phyloP scores from a whole-genome alignment of 2,113 vertebrate genomes.

The Semicossyphus pulcher region DNA sequence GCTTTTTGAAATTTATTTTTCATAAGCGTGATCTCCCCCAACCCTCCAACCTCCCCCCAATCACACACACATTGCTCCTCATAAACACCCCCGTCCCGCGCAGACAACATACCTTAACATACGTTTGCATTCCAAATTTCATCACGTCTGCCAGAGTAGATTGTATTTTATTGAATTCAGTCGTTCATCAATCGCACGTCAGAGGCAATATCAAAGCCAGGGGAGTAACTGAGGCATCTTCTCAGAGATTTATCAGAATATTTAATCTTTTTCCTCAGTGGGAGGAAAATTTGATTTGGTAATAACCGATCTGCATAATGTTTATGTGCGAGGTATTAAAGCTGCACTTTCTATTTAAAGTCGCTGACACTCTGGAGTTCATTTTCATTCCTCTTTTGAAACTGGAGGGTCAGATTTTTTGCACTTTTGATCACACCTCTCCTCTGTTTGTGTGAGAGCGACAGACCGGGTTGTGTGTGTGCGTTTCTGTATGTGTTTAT shows the following conservation, averaged over 20 bases:
- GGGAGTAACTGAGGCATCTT: conserved; percentile 46
- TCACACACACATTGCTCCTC: conserved; percentile 25
- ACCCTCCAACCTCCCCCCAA: background rate
- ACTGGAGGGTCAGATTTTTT: background rate
- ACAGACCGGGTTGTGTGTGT: background rate
- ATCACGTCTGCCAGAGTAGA: conserved; percentile 42
- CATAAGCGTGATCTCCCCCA: conserved; percentile 69
- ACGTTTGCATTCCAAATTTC: conserved; percentile 71
- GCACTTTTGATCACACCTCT: conserved; percentile 18
- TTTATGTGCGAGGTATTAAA: conserved; percentile 44
- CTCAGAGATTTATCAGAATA: conserved; percentile 34
- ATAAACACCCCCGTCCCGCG: background rate
- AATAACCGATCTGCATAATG: conserved; percentile 55
- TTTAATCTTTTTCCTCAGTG: conserved; percentile 36
- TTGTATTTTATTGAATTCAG: conserved; percentile 62
- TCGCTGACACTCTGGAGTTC: background rate
- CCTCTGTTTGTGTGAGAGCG: background rate
- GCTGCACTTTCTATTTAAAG: conserved; percentile 5
- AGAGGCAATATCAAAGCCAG: conserved; percentile 58
- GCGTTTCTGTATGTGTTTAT: conserved; percentile 3
- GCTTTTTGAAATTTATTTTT: conserved; percentile 86
- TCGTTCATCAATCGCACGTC: conserved; percentile 59
- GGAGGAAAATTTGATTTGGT: conserved; percentile 29
- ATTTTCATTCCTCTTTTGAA: background rate
- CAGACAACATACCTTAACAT: conserved; percentile 62